phyloP scores from a whole-genome alignment of 1,140 invertebrate species.

The Archivesica marissinica region DNA sequence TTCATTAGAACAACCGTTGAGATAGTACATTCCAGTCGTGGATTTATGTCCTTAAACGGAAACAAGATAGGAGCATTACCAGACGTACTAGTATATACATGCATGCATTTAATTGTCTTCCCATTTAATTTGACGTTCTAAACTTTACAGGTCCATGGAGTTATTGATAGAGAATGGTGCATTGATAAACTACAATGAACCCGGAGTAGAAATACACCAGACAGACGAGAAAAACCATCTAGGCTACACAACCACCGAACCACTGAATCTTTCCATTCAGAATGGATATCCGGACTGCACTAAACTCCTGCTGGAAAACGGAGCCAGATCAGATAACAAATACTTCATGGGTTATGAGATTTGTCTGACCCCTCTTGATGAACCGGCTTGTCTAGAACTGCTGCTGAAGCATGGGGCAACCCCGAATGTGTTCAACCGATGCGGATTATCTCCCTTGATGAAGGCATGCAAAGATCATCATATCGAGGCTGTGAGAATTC shows the following conservation, averaged over 20 bases:
- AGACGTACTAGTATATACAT: too few species aligned
- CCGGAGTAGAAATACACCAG: slow-evolving; percentile 59
- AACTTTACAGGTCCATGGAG: slow-evolving; percentile 83
- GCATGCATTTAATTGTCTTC: too few species aligned
- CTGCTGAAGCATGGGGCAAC: slow-evolving; percentile 93
- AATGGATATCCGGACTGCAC: slow-evolving; percentile 93
- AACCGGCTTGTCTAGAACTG: slow-evolving; percentile 92
- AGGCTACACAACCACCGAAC: slow-evolving; percentile 79
- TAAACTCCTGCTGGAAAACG: slow-evolving; percentile 88
- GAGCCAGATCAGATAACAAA: slow-evolving; percentile 87
- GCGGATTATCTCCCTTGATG: slow-evolving; percentile 94
- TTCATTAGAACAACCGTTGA: too few species aligned
- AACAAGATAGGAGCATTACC: too few species aligned
- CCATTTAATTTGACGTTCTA: too few species aligned
- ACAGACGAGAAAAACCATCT: slow-evolving; percentile 70
- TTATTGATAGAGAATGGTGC: slow-evolving; percentile 92
- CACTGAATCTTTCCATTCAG: slow-evolving; percentile 88
- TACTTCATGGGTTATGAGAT: slow-evolving; percentile 95
- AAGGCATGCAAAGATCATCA: slow-evolving; percentile 79
- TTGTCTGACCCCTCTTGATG: slow-evolving; percentile 89
- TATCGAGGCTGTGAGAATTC: slow-evolving; percentile 87
- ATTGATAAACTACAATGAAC: slow-evolving; percentile 89
- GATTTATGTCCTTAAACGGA: too few species aligned
- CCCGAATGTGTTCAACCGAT: slow-evolving; percentile 90
- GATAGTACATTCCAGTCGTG: too few species aligned